These are phyloP conservation scores for Euglossa dilemma DNA, from an alignment of 1,140 invertebrate species.

Conservation along the genomic window DNA sequence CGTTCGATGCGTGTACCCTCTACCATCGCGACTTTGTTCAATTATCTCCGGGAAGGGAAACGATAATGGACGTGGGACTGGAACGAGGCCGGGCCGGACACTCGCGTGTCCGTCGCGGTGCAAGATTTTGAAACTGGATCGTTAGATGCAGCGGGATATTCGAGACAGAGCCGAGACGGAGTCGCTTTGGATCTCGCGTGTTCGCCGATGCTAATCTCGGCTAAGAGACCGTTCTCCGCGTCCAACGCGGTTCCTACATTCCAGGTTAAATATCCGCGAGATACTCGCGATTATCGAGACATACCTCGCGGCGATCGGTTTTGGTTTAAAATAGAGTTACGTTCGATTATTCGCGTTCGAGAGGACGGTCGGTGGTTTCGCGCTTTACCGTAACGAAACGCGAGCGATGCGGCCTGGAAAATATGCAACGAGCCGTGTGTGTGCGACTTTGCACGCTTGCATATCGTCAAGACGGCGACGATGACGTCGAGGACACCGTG, in stretches of 20 bases:
- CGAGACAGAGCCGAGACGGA: not conserved
- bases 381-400: not conserved
- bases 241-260: too few relatives aligned
- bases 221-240: not conserved
- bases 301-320: too few relatives aligned
- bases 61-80: slow-evolving; percentile 23
- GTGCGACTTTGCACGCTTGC: slow-evolving; percentile 5
- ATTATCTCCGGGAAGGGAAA: slow-evolving; percentile 19
- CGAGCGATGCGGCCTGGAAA: not conserved
- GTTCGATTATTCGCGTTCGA: too few relatives aligned
- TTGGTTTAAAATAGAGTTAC: too few relatives aligned
- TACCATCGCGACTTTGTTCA: not conserved
- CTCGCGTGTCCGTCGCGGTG: not conserved
- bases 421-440: slow-evolving; percentile 32
- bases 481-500: slow-evolving; percentile 49
- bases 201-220: not conserved
- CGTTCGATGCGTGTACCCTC: slow-evolving; percentile 25
- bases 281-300: too few relatives aligned
- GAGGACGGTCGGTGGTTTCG: not conserved
- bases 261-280: not conserved
- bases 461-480: slow-evolving; percentile 31
- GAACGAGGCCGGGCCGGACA: not conserved
- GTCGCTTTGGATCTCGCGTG: not conserved
- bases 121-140: slow-evolving; percentile 5
- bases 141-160: not conserved